phyloP scores from a whole-genome alignment of 2,797 vertebrate species.

The Clarias laeviceps region DNA sequence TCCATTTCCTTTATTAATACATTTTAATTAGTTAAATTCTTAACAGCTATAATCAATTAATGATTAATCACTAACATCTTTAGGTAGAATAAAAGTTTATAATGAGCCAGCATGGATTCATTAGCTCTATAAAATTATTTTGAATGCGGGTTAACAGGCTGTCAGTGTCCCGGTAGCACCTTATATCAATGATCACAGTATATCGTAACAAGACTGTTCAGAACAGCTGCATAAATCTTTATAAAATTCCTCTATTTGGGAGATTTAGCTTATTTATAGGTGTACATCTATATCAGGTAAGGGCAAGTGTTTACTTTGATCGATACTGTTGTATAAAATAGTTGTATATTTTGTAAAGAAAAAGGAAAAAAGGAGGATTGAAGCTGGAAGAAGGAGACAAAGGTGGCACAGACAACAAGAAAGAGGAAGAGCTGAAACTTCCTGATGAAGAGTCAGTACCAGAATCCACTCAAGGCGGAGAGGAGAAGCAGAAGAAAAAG shows the following conservation, averaged over 20 bases:
- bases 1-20: too few species aligned
- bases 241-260: neutral
- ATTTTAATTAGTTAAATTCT: too few species aligned
- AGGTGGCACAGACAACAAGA: constrained; percentile 47
- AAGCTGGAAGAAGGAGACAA: constrained; percentile 68
- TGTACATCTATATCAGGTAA: neutral
- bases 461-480: constrained; percentile 34
- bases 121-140: neutral
- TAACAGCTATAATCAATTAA: too few species aligned
- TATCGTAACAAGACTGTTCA: neutral
- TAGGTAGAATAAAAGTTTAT: neutral
- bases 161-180: neutral
- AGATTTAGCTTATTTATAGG: neutral
- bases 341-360: constrained; percentile 67
- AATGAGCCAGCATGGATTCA: neutral
- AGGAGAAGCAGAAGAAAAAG: constrained; percentile 76
- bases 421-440: constrained; percentile 60
- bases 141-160: neutral
- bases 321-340: neutral
- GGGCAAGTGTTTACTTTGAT: neutral
- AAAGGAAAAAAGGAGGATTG: constrained; percentile 81
- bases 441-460: constrained; percentile 32
- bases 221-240: too few species aligned
- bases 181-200: neutral
- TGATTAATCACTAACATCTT: too few species aligned